Evolutionary conservation across 2,888 invertebrate species (phyloP).

Genomic region (Eudemis profundana): DNA sequence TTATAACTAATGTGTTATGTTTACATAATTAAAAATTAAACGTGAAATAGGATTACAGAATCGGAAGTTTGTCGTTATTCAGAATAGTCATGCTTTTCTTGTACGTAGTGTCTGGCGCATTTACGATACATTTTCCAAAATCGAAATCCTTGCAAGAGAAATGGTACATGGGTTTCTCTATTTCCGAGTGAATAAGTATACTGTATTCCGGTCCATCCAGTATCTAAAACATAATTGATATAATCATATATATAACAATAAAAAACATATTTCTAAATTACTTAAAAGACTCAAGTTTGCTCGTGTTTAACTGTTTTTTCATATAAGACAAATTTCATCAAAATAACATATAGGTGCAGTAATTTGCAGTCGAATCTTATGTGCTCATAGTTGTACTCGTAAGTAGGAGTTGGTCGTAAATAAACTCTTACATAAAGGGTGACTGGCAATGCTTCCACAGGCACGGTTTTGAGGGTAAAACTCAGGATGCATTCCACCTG

Average conservation of each 20-base stretch:
- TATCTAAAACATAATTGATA: slow-evolving; percentile 77
- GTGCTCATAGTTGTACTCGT: too few species aligned
- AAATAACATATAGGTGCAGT: too few species aligned
- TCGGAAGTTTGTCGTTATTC: slow-evolving; percentile 67
- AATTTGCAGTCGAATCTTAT: too few species aligned
- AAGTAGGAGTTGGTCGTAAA: neutral
- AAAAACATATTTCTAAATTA: neutral
- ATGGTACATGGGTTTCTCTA: slow-evolving; percentile 83
- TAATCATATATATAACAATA: neutral
- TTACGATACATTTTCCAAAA: slow-evolving; percentile 88
- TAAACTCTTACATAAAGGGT: slow-evolving; percentile 63
- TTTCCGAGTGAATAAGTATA: slow-evolving; percentile 85
- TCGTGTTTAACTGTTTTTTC: too few species aligned
- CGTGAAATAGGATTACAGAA: slow-evolving; percentile 59
- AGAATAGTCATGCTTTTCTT: slow-evolving; percentile 72
- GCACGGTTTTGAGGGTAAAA: slow-evolving; percentile 72
- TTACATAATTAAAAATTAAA: neutral
- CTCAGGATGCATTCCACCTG: slow-evolving; percentile 67
- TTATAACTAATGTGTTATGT: too few species aligned
- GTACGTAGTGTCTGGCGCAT: slow-evolving; percentile 76
- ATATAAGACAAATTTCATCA: too few species aligned
- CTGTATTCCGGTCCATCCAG: slow-evolving; percentile 87
- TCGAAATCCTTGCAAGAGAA: slow-evolving; percentile 87
- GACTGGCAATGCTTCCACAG: slow-evolving; percentile 72
- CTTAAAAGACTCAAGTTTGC: too few species aligned